These are phyloP conservation scores for Prosapia bicincta DNA, from an alignment of 2,888 invertebrate genomes.

Conservation along the genomic window DNA sequence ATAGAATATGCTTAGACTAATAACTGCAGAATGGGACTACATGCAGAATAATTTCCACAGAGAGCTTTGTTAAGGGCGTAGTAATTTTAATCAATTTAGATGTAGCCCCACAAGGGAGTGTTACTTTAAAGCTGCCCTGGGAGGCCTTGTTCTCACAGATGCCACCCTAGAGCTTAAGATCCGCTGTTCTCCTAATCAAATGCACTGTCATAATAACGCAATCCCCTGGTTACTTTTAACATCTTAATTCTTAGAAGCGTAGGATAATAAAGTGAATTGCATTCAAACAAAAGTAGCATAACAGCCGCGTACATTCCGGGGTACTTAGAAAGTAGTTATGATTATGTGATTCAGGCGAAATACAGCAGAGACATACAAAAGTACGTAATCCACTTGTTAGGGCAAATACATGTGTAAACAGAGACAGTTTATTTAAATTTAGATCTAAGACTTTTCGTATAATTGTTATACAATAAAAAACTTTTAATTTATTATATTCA, in stretches of 20 bases:
- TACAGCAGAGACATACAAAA: too few species aligned
- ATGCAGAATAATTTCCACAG: neutral
- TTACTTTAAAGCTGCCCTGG: neutral
- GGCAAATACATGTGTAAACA: too few species aligned
- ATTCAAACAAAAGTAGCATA: too few species aligned
- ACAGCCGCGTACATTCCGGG: too few species aligned
- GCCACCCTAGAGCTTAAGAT: neutral
- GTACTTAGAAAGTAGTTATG: too few species aligned
- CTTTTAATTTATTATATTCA: too few species aligned
- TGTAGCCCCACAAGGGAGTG: neutral
- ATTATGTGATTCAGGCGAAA: too few species aligned
- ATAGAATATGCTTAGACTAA: neutral
- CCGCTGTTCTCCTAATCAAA: neutral
- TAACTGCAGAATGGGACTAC: neutral
- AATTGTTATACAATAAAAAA: too few species aligned
- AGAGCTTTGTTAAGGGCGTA: neutral
- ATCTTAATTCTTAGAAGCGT: neutral
- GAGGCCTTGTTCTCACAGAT: neutral
- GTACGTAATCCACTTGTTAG: too few species aligned
- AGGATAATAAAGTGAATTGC: too few species aligned
- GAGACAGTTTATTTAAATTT: too few species aligned
- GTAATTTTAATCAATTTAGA: neutral
- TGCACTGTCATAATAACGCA: neutral
- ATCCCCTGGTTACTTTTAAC: neutral
- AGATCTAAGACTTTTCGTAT: too few species aligned